Conservation (phyloP, 1,140 invertebrate genomes). For the Nasonia vitripennis region DNA sequence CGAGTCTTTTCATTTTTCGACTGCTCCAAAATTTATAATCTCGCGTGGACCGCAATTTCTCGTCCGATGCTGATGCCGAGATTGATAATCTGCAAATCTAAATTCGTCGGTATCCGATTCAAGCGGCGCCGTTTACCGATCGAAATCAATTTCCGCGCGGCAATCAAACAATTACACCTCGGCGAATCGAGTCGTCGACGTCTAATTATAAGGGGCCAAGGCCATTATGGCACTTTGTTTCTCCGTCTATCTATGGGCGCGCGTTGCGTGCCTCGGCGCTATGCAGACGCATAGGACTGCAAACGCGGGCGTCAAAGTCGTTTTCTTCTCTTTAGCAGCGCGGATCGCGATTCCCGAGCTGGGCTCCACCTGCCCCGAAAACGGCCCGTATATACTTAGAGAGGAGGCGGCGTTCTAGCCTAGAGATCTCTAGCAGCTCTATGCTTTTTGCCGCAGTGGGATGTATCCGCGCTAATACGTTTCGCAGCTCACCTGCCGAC, state of each 20-base stretch:
- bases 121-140: conserved; percentile 19
- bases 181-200: conserved; percentile 50
- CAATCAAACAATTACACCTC: conserved; percentile 59
- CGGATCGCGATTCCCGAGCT: conserved; percentile 62
- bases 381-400: conserved; percentile 62
- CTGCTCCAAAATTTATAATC: conserved; percentile 6
- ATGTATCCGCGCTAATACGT: conserved; percentile 10
- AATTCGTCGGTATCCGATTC: conserved; percentile 19
- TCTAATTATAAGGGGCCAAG: conserved; percentile 57
- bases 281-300: conserved; percentile 52
- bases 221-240: conserved; percentile 32
- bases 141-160: conserved; percentile 56
- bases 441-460: conserved; percentile 63
- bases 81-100: conserved; percentile 37
- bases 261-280: neutral
- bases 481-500: conserved; percentile 31
- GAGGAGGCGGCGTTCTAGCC: conserved; percentile 58
- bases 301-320: conserved; percentile 64
- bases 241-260: neutral
- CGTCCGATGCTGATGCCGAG: neutral
- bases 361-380: conserved; percentile 69
- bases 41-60: neutral
- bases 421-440: conserved; percentile 68
- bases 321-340: conserved; percentile 65
- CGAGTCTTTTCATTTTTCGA: conserved; percentile 12